These are phyloP conservation scores for Tetramorium alpestre DNA, from an alignment of 1,140 invertebrate genomes.

Conservation along the genomic window DNA sequence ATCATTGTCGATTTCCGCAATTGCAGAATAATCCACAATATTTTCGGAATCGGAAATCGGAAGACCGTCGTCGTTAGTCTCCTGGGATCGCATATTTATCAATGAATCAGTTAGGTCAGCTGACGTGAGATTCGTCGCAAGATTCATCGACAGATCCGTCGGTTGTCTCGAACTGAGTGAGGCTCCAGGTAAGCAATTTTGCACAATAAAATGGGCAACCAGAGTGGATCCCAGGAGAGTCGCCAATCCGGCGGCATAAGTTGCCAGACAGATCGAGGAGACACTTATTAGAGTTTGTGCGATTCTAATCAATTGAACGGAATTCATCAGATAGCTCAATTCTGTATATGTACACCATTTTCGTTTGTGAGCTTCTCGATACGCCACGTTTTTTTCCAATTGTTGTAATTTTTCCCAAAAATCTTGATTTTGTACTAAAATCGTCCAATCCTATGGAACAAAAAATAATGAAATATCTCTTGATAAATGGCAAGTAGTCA, in stretches of 20 bases:
- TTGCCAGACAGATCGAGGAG: constrained; percentile 88
- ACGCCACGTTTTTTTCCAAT: constrained; percentile 90
- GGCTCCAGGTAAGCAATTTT: constrained; percentile 87
- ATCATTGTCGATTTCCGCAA: background rate
- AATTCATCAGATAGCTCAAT: constrained; percentile 88
- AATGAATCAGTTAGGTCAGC: constrained; percentile 51
- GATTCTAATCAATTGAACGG: constrained; percentile 85
- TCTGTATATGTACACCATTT: constrained; percentile 96
- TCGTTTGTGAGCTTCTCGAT: constrained; percentile 89
- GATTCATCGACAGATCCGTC: constrained; percentile 34
- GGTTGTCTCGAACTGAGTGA: constrained; percentile 62
- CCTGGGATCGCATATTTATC: constrained; percentile 44
- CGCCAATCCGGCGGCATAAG: constrained; percentile 90
- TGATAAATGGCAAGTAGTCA: constrained; percentile 62
- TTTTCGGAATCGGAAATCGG: constrained; percentile 39
- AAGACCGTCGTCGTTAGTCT: constrained; percentile 55
- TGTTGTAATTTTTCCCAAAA: constrained; percentile 90
- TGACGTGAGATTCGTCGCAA: constrained; percentile 27
- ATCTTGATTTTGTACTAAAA: constrained; percentile 90
- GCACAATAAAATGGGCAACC: constrained; percentile 80
- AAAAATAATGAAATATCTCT: constrained; percentile 15
- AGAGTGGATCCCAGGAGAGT: constrained; percentile 90
- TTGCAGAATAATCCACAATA: constrained; percentile 8
- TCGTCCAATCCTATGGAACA: constrained; percentile 92
- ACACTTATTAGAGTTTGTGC: constrained; percentile 87